Evolutionary conservation across 2,797 vertebrate genomes (phyloP), one percentile per base, ranked within the genome.

Genomic region (Micromesistius poutassou): DNA sequence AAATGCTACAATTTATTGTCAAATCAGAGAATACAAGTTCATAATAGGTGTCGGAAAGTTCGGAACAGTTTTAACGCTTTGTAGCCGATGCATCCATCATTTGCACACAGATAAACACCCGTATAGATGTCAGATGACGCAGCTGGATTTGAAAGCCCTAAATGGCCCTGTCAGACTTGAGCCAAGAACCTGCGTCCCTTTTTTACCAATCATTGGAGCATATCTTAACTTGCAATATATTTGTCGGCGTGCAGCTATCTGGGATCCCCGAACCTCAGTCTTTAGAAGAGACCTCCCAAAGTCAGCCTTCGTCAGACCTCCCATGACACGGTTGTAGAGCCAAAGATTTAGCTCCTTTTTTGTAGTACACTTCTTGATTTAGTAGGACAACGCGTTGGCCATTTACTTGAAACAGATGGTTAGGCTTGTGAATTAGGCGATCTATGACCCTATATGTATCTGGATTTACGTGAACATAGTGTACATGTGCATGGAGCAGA

Each of bases 81-180:
- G 3, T 28, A 28, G 25, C n/a, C 28, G 25, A 68, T 68, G 19
- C 19, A 62, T 6, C 62, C 22, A 46, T 30, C 12, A 72, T 22
- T 46, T 50, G 31, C 38, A 71, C n/a, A 30, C n/a, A 72, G n/a
- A 70, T 13, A 25, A 5, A 3, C 55, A 25, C 55, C 36, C 31
- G 2, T 38, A 2, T 62, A 55, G n/a, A 72, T 10, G 31, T 35
- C 7, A 4, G 68, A 30, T 62, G 55, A 31, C 3, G 28, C 68
- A 71, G 68, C 68, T 71, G 68, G 25, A 30, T 71, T 30, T 71
- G 30, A 71, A 71, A 71, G 10, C 70, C 31, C 30, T 71, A 33
- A 3, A 14, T 71, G 70, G 30, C 70, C 70, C 30, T 22, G 70
- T 6, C 16, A 71, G 31, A 71, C 30, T 14, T 70, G 46, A 28